Conservation (phyloP, 1,140 invertebrate species). For the Lutraria rhynchaena region DNA sequence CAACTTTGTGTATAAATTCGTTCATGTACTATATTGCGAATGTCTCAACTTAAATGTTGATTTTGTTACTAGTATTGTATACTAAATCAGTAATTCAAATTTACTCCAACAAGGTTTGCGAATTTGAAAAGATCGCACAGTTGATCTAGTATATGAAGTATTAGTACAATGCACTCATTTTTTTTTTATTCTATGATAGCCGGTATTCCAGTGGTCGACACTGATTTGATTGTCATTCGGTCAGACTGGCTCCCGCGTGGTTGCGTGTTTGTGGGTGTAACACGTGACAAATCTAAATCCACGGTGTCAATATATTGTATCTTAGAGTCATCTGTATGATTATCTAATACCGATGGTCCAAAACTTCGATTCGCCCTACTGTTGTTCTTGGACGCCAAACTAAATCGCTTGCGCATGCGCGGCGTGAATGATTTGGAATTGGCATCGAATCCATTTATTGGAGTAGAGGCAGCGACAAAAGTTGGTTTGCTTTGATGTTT, state of each 20-base stretch:
- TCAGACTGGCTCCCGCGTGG: conserved; percentile 37
- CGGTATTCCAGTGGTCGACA: conserved; percentile 25
- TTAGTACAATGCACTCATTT: no score
- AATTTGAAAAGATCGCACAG: no score
- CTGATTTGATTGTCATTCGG: conserved; percentile 48
- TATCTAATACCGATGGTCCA: conserved; percentile 5
- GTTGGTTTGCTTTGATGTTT: conserved; percentile 7
- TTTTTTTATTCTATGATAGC: conserved; percentile 14
- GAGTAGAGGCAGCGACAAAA: conserved; percentile 36
- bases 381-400: neutral
- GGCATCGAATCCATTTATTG: conserved; percentile 27
- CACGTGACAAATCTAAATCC: conserved; percentile 42
- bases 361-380: neutral
- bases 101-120: no score
- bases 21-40: no score
- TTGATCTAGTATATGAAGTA: no score
- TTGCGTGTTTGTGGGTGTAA: conserved; percentile 2
- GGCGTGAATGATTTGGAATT: neutral
- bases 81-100: no score
- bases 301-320: conserved; percentile 55
- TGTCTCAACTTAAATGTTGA: no score
- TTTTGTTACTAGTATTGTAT: no score
- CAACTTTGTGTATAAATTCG: no score
- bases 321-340: conserved; percentile 48
- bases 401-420: neutral